Evolutionary conservation across 2,113 vertebrate genomes (phyloP).

Genomic region (Chiloscyllium plagiosum): DNA sequence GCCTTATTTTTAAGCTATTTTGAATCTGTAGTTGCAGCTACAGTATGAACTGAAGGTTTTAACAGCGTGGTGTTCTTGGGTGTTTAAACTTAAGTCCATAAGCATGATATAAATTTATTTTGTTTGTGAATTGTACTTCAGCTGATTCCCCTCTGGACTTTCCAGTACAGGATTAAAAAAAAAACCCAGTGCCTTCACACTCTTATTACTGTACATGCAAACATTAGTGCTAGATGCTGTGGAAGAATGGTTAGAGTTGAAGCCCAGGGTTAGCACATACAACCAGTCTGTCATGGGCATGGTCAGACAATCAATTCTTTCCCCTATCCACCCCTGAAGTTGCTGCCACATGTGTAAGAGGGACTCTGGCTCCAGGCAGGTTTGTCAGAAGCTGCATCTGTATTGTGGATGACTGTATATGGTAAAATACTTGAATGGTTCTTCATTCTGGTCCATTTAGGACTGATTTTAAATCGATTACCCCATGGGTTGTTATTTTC

Average conservation of each 20-base stretch:
- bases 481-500: slow-evolving; percentile 8
- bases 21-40: not conserved
- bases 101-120: not conserved
- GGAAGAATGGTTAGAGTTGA: not conserved
- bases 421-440: not conserved
- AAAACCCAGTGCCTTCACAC: not conserved
- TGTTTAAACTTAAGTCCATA: not conserved
- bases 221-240: not conserved
- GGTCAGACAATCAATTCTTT: not conserved
- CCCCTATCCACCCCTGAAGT: not conserved
- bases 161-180: no score
- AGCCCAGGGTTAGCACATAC: not conserved
- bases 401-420: not conserved
- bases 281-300: not conserved
- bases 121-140: not conserved
- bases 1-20: not conserved
- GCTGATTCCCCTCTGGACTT: not conserved
- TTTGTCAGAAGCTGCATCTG: not conserved
- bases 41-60: not conserved
- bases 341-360: not conserved
- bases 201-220: no score
- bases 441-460: slow-evolving; percentile 2
- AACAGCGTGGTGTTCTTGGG: not conserved
- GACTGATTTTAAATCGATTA: slow-evolving; percentile 19
- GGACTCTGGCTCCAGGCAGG: not conserved